Conservation (phyloP, 2,888 invertebrate species). For the Perizoma affinitatum region DNA sequence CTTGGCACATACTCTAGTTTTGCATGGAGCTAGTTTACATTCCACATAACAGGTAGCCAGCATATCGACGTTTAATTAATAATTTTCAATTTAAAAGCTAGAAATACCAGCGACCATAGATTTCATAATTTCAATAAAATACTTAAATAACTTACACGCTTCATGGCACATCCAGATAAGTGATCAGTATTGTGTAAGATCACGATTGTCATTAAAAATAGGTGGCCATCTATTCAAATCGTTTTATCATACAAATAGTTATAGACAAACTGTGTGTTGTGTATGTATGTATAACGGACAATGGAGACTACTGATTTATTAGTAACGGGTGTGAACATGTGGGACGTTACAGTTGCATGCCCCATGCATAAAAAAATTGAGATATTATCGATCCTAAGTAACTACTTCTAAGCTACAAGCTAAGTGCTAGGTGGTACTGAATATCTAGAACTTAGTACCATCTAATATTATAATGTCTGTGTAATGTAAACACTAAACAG, state of each 20-base stretch:
- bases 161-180: background rate
- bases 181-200: constrained; percentile 2
- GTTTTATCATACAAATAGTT: background rate
- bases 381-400: constrained; percentile 14
- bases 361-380: constrained; percentile 26
- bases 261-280: background rate
- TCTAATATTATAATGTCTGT: too few relatives aligned
- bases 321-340: constrained; percentile 37
- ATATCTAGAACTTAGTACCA: too few relatives aligned
- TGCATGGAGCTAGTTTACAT: too few relatives aligned
- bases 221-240: constrained; percentile 1
- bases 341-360: constrained; percentile 33
- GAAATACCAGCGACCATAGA: too few relatives aligned
- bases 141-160: too few relatives aligned
- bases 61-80: too few relatives aligned
- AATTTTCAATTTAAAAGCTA: too few relatives aligned
- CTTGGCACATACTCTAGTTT: too few relatives aligned
- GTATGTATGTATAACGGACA: constrained; percentile 21
- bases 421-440: too few relatives aligned
- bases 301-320: constrained; percentile 27
- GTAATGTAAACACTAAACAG: too few relatives aligned
- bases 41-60: too few relatives aligned
- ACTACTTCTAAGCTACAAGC: background rate
- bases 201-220: constrained; percentile 19
- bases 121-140: too few relatives aligned